Base-by-base conservation (phyloP, 2,113 vertebrate genomes). In the Ptyas mucosa region DNA sequence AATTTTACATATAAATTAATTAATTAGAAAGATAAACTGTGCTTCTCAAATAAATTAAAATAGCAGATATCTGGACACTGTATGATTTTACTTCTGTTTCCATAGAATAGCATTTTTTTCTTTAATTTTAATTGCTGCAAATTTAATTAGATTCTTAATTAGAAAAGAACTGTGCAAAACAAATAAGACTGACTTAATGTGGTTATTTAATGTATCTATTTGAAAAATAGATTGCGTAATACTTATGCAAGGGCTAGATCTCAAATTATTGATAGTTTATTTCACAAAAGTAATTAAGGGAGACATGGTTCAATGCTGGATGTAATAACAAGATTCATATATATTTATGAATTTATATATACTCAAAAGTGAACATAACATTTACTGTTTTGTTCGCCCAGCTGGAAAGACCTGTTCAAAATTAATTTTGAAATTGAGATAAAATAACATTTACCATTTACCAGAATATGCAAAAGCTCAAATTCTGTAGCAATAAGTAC, bases 21-120 rank as follows among this genome's bases (percentile, higher is more conserved):
- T 88, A 94, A 98, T 93, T 96, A 96, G 34, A 69, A 69, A 69
- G 95, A 98, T 98, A 97, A 98, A 97, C 98, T 98, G 97, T 96
- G 96, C 97, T 97, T 98, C 95, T 93, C 96, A 97, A 43, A 97
- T 98, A 97, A 97, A 95, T 91, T 96, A 98, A 97, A 97, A 98
- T 98, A 98, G 98, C 98, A 98, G 96, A 98, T 98, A 92, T 94
- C 91, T 91, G 95, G 96, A 94, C 95, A 94, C 95, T 96, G 97
- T 96, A 95, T 92, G 92, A 94, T 94, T 94, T 93, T 92, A 93
- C 90, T 94, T 97, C 95, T 97, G 94, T 94, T 97, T 94, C 94
- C 81, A 24, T 96, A 94, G 90, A 89, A 91, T 94, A 96, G 95
- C 93, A 95, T 92, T 97, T 55, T 95, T 23, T 95, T 96, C 91